Base-by-base conservation (phyloP, 2,113 vertebrate species). In the Myrmophylax atrothorax region DNA sequence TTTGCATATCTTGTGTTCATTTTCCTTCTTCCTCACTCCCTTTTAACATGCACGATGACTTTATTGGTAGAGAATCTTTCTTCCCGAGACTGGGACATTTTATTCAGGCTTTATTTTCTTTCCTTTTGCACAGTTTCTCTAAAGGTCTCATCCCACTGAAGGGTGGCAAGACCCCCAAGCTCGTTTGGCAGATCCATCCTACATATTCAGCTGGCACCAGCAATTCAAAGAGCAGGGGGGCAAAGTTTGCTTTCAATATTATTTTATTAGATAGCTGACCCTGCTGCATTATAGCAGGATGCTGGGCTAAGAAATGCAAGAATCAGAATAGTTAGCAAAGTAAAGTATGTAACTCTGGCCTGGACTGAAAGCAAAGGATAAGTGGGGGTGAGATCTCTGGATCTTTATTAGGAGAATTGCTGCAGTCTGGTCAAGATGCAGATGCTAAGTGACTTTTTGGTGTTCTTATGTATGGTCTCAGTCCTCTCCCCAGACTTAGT, bases 1-100 rank as follows among this genome's bases (percentile, higher is more conserved):
- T 99, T 99, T 99, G 99, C 99, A 99, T 99, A 99, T 99, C 98
- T 99, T 99, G 99, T 99, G 98, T 98, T 98, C 94, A 94, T 93
- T 97, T 95, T 97, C 89, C 58, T 73, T 95, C 97, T 92, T 95
- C 89, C 92, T 97, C 92, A 10, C 26, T 93, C 91, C 72, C 93
- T 95, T 92, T 86, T 89, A 94, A 94, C 46, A 49, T 92, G 29
- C 84, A 64, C 56, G 59, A 63, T 90, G 83, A 95, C 94, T 94
- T 74, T 94, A 74, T 90, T 58, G 22, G 44, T 90, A 92, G 70
- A 80, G 55, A 86, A 87, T 82, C 90, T 95, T 97, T 91, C 90
- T 96, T 97, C 96, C 85, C 22, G 2, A 95, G 69, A 79, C 78
- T 6, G 59, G 92, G 87, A 84, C 40, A 2, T 94, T 89, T 94